Evolutionary conservation across 2,113 vertebrate species (phyloP).

Genomic region (Orthonyx spaldingii): DNA sequence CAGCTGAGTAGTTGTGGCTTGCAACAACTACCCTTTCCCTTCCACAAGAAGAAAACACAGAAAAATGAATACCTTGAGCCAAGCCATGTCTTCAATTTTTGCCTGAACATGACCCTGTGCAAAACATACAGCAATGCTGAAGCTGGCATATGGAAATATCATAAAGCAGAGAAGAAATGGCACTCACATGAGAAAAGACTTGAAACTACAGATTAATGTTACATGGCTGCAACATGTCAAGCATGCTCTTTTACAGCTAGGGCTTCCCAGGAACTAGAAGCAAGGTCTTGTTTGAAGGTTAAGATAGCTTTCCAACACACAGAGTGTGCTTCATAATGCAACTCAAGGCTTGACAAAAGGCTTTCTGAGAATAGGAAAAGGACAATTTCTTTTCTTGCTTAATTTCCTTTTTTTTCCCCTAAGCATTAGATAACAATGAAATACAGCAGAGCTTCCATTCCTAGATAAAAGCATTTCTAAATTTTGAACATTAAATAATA

Average conservation of each 20-base stretch:
- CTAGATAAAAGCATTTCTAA: background rate
- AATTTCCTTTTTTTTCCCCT: background rate
- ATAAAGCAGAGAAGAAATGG: background rate
- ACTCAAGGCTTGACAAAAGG: background rate
- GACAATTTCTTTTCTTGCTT: background rate
- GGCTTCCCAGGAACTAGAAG: background rate
- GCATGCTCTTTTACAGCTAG: background rate
- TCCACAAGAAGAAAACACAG: background rate
- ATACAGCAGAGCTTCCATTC: background rate
- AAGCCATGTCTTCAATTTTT: slow-evolving; percentile 3
- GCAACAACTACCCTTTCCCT: background rate
- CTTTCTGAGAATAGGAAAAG: background rate
- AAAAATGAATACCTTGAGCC: background rate
- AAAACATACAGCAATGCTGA: background rate
- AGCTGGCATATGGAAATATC: background rate
- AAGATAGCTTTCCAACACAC: background rate
- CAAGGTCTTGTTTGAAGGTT: background rate
- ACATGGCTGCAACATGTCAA: background rate
- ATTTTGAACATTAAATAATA: background rate
- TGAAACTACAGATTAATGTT: background rate
- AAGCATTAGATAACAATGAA: background rate
- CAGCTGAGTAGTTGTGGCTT: background rate
- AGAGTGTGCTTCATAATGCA: background rate
- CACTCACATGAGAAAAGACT: background rate
- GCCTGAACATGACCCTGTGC: background rate